Evolutionary conservation across 2,888 invertebrate species (phyloP), one percentile per base, ranked within the genome.

Genomic region (Dryobota labecula): DNA sequence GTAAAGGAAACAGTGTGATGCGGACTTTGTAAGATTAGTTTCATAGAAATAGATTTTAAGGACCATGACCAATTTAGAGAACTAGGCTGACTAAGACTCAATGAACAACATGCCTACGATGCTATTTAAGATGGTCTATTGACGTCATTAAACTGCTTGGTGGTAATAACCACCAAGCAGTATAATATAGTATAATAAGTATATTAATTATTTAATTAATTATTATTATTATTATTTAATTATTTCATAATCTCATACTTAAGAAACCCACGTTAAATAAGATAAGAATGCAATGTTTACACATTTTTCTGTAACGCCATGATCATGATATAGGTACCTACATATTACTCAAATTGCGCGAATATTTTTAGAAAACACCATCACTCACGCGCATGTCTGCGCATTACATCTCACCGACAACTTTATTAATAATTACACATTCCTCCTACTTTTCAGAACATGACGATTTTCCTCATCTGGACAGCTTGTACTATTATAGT

Each of bases 281-380:
- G 27, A 64, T 41, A 65, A 61, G 45, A 78, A 43, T 51, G 62
- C 51, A 53, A 63, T 76, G 54, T 76, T 70, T 64, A 60, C 38
- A 67, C 56, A 49, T 38, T 18, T 13, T 49, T 45, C 7, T 38
- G 51, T 57, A 27, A 53, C 68, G 64, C 53, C 64, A 76, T 33
- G 56, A 57, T 61, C 18, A 33, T 36, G n/a, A 36, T 36, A n/a
- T 36, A 36, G 36, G n/a, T n/a, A n/a, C n/a, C n/a, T n/a, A n/a
- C n/a, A n/a, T 58, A 64, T 41, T 61, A 47, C 56, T 66, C 49
- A 75, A 80, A 66, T 58, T 24, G 65, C 45, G 61, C 43, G 49
- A 61, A 65, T 68, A 71, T 62, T 54, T 81, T 62, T 77, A 71
- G 64, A 53, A 18, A 33, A n/a, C 60, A 13, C 51, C 65, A 76